Base-by-base conservation (phyloP, 2,797 vertebrate species). In the Clarias fuscus region DNA sequence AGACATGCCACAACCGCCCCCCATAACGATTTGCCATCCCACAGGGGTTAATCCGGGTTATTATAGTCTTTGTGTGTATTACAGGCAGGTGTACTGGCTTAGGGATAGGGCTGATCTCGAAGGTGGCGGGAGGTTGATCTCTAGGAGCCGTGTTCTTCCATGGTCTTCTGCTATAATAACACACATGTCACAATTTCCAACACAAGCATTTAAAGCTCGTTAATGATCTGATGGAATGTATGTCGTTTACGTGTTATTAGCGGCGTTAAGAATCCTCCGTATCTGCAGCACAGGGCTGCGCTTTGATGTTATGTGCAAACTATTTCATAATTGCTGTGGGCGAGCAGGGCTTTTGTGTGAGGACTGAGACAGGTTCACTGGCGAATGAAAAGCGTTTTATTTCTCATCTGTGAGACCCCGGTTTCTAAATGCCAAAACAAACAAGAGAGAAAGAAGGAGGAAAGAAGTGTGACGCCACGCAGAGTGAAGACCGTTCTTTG, bases 301-400 rank as follows among this genome's bases (percentile, higher is more conserved):
- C 86, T 90, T 91, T 91, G 84, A 91, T 91, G 84, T 86, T 89
- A 67, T 17, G 33, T n/a, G 83, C 58, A 84, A 89, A 84, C 43
- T 80, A 79, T 91, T 92, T 86, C 56, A 75, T 84, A 86, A 90
- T 88, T 89, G 80, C 58, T 27, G 78, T 84, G 88, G 86, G 59
- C 88, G 89, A 90, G 89, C 86, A 75, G 15, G 82, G 58, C 78
- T 83, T 90, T 84, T 89, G 76, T 4, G 79, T 86, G 84, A 77
- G 67, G 48, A 88, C 83, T 18, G 68, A 91, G 82, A 56, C 17
- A 4, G 30, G 76, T 67, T 87, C 8, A 43, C 80, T 87, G 20
- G 68, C 64, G 62, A 68, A 27, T 71, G 78, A n/a, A 79, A 59
- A 64, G 65, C 40, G 58, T 79, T 87, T 76, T 27, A 80, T 65